phyloP scores from a whole-genome alignment of 2,113 vertebrate genomes.

The Ictalurus punctatus region DNA sequence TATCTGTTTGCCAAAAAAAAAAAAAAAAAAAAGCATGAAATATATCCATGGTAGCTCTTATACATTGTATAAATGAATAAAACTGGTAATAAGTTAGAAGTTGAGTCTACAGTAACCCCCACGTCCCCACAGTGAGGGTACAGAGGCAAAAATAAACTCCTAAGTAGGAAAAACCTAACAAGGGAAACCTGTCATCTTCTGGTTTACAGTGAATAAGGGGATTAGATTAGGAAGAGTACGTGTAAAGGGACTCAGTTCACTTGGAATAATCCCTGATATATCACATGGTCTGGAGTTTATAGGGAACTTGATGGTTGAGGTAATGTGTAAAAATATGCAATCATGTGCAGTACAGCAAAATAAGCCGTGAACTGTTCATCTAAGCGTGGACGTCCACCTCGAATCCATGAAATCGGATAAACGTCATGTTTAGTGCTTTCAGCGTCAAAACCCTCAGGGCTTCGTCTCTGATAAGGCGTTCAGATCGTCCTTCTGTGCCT shows the following conservation, averaged over 20 bases:
- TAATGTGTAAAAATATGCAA: too few relatives aligned
- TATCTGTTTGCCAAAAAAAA: not conserved
- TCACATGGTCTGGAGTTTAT: not conserved
- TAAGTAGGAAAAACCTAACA: not conserved
- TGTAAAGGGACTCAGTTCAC: not conserved
- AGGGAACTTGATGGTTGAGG: too few relatives aligned
- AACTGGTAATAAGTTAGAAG: not conserved
- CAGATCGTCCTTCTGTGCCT: slow-evolving; percentile 74
- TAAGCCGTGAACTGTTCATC: not conserved
- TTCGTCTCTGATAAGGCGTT: slow-evolving; percentile 67
- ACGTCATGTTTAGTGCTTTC: not conserved
- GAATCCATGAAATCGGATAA: slow-evolving; percentile 69
- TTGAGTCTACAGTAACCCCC: not conserved
- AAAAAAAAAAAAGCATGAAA: not conserved
- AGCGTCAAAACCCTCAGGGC: slow-evolving; percentile 2
- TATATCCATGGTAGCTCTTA: not conserved
- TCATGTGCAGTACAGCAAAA: not conserved
- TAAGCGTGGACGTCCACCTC: not conserved
- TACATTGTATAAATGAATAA: not conserved
- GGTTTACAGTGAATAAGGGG: not conserved
- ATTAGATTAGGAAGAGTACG: not conserved
- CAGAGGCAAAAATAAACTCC: not conserved
- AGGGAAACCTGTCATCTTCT: not conserved
- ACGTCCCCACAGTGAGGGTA: not conserved
- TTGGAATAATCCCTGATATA: not conserved